phyloP scores from a whole-genome alignment of 2,113 vertebrate genomes.

The Scophthalmus maximus region DNA sequence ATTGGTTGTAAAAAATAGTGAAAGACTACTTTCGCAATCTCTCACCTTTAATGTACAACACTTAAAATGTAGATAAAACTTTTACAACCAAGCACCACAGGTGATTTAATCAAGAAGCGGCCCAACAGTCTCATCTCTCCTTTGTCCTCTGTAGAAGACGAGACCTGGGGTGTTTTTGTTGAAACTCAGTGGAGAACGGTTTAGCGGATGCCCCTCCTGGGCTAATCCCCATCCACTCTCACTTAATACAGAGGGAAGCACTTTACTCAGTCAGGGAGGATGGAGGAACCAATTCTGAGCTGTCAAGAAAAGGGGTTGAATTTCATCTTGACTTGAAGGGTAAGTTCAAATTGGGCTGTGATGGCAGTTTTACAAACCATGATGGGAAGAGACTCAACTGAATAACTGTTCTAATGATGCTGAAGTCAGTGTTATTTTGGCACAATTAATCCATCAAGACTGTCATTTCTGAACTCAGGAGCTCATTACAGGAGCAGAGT shows the following conservation, averaged over 20 bases:
- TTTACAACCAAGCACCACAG: slow-evolving; percentile 20
- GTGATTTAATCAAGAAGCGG: slow-evolving; percentile 10
- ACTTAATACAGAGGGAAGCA: slow-evolving; percentile 21
- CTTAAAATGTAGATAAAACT: slow-evolving; percentile 37
- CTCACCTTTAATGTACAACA: slow-evolving; percentile 22
- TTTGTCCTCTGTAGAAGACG: background rate
- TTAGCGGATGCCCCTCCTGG: background rate
- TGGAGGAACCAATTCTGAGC: slow-evolving; percentile 15
- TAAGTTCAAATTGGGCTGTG: slow-evolving; percentile 14
- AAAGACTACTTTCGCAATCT: slow-evolving; percentile 24
- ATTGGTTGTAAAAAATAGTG: slow-evolving; percentile 18
- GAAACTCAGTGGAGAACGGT: too few species aligned
- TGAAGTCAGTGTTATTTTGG: slow-evolving; percentile 23
- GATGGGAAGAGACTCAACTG: background rate
- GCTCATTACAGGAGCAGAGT: slow-evolving; percentile 19
- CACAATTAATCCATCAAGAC: slow-evolving; percentile 26
- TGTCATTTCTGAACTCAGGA: slow-evolving; percentile 3
- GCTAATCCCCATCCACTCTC: slow-evolving; percentile 17
- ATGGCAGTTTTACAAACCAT: slow-evolving; percentile 2
- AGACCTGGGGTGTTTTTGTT: too few species aligned
- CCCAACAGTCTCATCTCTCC: background rate
- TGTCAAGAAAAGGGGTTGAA: background rate
- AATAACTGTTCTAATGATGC: slow-evolving; percentile 24
- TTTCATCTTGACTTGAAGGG: slow-evolving; percentile 35
- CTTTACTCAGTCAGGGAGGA: slow-evolving; percentile 32